A percentile compares a stretch with the other conserved stretches of the same genome.
Evolutionary conservation across 2,113 vertebrate genomes (phyloP).

Genomic region (Mohoua ochrocephala): DNA sequence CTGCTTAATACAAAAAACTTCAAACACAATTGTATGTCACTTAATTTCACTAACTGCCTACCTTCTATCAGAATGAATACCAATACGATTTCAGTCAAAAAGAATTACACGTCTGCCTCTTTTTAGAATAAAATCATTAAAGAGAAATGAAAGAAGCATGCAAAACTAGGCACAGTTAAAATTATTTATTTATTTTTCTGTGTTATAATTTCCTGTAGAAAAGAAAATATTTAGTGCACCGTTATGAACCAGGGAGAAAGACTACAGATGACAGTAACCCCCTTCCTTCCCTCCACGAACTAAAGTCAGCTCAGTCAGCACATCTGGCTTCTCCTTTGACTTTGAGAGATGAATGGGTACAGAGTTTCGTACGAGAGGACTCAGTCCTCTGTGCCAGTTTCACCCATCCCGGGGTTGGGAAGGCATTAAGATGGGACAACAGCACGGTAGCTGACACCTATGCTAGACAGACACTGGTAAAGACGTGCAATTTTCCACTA

Average conservation of each 20-base stretch:
- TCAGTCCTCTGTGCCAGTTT: accelerated
- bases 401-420: not conserved
- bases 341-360: not conserved
- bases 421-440: accelerated
- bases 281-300: not conserved
- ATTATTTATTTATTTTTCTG: not conserved
- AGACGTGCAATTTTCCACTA: accelerated
- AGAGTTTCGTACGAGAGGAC: not conserved
- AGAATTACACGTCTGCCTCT: not conserved
- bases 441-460: accelerated
- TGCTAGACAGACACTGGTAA: not conserved
- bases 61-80: not conserved
- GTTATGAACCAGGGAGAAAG: not conserved
- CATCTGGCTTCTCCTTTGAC: not conserved
- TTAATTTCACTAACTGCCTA: not conserved
- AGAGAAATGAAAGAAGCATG: not conserved
- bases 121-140: not conserved
- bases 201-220: not conserved
- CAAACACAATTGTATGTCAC: not conserved
- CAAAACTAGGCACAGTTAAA: not conserved
- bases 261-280: not conserved
- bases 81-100: not conserved
- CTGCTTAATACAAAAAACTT: not conserved
- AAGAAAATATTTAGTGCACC: not conserved
- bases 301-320: not conserved